Conservation (phyloP, 2,797 vertebrate species). For the Rhinophrynus dorsalis region DNA sequence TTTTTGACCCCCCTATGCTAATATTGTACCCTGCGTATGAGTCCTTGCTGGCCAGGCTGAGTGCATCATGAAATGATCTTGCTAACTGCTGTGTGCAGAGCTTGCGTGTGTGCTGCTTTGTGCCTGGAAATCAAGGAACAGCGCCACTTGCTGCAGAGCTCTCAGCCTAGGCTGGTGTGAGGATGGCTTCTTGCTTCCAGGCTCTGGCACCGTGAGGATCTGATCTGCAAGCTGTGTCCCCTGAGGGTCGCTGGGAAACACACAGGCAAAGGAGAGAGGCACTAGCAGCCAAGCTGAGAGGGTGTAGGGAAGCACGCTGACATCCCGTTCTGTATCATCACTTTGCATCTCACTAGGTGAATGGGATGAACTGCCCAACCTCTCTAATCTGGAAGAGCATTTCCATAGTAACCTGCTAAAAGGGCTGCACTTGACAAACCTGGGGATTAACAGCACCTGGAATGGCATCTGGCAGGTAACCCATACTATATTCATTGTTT, state of each 20-base stretch:
- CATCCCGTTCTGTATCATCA: background rate
- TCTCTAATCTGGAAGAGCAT: constrained; percentile 51
- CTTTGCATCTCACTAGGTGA: constrained; percentile 30
- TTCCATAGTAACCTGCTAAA: constrained; percentile 65
- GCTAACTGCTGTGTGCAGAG: constrained; percentile 32
- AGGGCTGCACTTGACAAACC: constrained; percentile 55
- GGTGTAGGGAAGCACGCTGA: background rate
- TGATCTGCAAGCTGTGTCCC: constrained; percentile 31
- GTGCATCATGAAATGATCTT: constrained; percentile 24
- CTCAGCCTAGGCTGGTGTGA: constrained; percentile 53
- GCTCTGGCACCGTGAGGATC: constrained; percentile 51
- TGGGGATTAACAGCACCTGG: constrained; percentile 56
- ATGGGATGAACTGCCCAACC: constrained; percentile 26
- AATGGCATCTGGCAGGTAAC: constrained; percentile 63
- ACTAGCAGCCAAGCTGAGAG: background rate
- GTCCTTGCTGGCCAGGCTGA: too few relatives aligned
- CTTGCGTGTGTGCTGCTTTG: constrained; percentile 31
- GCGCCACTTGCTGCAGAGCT: constrained; percentile 44
- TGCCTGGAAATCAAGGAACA: constrained; percentile 31
- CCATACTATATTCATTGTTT: background rate
- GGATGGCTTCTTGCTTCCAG: constrained; percentile 60
- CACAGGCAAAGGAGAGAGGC: background rate
- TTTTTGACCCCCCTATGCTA: background rate
- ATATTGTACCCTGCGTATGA: too few relatives aligned
- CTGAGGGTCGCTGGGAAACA: constrained; percentile 11